phyloP scores from a whole-genome alignment of 1,140 invertebrate species.

The Hormaphis cornu region DNA sequence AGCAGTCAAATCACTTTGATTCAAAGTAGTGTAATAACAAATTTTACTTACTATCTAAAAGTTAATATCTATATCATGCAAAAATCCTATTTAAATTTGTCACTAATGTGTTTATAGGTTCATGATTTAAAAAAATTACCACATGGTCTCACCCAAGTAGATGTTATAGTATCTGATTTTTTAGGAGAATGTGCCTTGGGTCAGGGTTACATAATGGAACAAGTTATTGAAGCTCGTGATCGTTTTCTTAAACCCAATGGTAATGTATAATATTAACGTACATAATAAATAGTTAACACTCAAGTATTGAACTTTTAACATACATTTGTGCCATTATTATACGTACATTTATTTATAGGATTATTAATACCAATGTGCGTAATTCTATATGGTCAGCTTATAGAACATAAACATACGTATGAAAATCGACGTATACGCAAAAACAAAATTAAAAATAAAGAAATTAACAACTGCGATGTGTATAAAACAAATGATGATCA shows the following conservation, averaged over 20 bases:
- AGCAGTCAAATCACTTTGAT: neutral
- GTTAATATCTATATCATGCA: neutral
- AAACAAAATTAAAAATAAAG: neutral
- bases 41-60: neutral
- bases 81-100: too few species aligned
- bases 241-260: conserved; percentile 4
- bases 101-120: conserved; percentile 16
- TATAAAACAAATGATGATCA: too few species aligned
- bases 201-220: neutral
- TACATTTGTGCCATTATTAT: too few species aligned
- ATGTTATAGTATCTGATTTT: conserved; percentile 11
- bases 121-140: neutral
- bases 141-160: neutral
- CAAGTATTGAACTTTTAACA: too few species aligned
- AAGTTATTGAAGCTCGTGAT: conserved; percentile 5
- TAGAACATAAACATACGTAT: neutral
- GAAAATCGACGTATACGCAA: neutral
- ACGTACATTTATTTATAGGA: neutral
- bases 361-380: neutral
- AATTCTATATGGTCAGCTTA: neutral
- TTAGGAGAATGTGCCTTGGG: neutral
- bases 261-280: neutral
- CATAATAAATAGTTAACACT: too few species aligned
- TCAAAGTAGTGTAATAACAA: neutral
- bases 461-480: too few species aligned